Conservation (phyloP, 30 jellyfish, hydroid and myxozoan genomes). For the Aurelia sp. region DNA sequence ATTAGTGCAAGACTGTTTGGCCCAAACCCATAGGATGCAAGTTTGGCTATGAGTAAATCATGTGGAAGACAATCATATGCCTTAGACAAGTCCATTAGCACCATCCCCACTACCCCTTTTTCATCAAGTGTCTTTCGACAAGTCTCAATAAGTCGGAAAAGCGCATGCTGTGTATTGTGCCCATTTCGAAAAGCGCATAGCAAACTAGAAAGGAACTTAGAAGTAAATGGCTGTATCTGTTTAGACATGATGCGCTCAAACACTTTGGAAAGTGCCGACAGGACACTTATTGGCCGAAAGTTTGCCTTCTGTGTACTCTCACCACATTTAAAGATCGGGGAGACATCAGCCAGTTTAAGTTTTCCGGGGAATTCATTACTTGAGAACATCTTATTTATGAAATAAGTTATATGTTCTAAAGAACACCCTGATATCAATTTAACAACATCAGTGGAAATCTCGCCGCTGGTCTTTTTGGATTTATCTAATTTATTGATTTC, state of each 20-base stretch:
- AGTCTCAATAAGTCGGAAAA: conserved; percentile 12
- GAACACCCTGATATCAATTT: conserved; percentile 3
- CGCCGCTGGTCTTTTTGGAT: conserved; percentile 1
- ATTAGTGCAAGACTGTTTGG: conserved; percentile 7
- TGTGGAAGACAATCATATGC: conserved; percentile 15
- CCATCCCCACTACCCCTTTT: conserved; percentile 46
- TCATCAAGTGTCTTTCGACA: background rate
- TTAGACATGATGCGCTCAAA: conserved; percentile 30
- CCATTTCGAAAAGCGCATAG: conserved; percentile 6
- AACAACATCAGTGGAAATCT: background rate
- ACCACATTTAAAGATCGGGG: conserved; percentile 10
- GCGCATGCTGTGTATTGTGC: conserved; percentile 40
- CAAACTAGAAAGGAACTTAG: conserved; percentile 20
- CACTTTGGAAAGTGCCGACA: conserved; percentile 28
- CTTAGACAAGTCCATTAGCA: conserved; percentile 47
- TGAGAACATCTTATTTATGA: background rate
- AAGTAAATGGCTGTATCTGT: conserved; percentile 27
- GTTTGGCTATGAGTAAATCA: conserved; percentile 34
- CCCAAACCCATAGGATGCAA: conserved; percentile 41
- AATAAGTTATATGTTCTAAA: background rate
- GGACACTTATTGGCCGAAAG: conserved; percentile 50
- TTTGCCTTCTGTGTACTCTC: conserved; percentile 18
- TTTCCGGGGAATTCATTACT: too few relatives aligned
- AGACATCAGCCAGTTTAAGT: background rate
- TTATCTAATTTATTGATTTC: background rate